Base-by-base conservation (phyloP, 2,113 vertebrate species). In the Lamprotornis superbus region DNA sequence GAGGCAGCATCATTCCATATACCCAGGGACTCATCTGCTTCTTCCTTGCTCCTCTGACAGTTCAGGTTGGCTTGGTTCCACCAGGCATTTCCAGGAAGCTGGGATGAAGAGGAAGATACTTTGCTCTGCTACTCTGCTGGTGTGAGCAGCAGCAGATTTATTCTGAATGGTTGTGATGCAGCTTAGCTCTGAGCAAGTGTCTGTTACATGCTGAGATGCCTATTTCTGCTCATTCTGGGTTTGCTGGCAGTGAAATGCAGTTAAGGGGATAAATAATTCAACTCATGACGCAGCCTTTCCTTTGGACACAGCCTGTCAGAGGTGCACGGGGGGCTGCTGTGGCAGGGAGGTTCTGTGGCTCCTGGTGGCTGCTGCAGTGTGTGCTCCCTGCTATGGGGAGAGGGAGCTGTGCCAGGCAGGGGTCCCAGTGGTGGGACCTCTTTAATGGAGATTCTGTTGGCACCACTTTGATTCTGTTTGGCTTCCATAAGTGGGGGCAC, bases 361-460 rank as follows among this genome's bases (percentile, higher is more conserved):
- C 42, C 67, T 30, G 12, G 42, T 0, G 0, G 16, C 27, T 10
- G 52, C 12, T 2, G 5, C 56, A 23, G 65, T 0, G 2, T n/a
- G 31, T 30, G 2, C 30, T 53, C 4, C 44, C 61, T 5, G 15
- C 47, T 31, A 42, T 8, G 19, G 60, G 56, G 57, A 19, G 17
- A 70, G 31, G 33, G 2, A 33, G 28, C 4, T 24, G 44, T 39
- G 69, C 83, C 60, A 13, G 33, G 30, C 11, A 1, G 55, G 53
- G 18, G n/a, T 31, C 27, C 49, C 37, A 12, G 22, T 1, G 0
- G 9, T 33, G 67, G 33, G 27, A 44, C 37, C 17, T 42, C 55
- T 63, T 67, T 4, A n/a, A 11, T 11, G 42, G 78, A 74, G 57
- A 61, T 74, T 42, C 35, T 73, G 33, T 27, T 63, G 50, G 69